Conservation (phyloP, 1,140 invertebrate species). For the Metopolophium dirhodum region DNA sequence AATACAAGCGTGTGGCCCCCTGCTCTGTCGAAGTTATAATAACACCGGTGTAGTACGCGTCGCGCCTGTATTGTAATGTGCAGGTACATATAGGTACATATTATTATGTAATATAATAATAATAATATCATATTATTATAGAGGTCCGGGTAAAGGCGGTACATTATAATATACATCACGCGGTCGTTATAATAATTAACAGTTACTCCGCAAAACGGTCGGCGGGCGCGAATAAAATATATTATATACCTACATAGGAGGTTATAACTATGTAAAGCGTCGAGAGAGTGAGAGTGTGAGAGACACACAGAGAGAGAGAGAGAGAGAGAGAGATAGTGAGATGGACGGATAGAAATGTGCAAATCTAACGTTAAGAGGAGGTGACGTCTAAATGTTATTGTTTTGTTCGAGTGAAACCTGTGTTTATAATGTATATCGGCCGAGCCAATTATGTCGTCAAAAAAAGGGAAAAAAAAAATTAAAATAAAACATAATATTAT, state of each 20-base stretch:
- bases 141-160: neutral
- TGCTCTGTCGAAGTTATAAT: neutral
- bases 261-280: too few relatives aligned
- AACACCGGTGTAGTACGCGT: neutral
- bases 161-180: neutral
- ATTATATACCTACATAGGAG: too few relatives aligned
- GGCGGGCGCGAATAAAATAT: too few relatives aligned
- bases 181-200: neutral
- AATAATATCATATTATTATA: neutral
- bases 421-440: conserved; percentile 5
- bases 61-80: too few relatives aligned
- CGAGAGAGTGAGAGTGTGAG: too few relatives aligned
- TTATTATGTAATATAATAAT: neutral
- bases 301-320: too few relatives aligned
- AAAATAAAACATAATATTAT: conserved; percentile 13
- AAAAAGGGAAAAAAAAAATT: neutral
- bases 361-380: neutral
- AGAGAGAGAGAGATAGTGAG: neutral
- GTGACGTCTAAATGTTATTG: neutral
- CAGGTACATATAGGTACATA: neutral
- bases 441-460: conserved; percentile 35
- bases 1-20: too few relatives aligned
- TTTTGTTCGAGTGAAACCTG: conserved; percentile 18
- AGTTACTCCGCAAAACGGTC: neutral
- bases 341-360: neutral